Percentiles rank a stretch among this genome's conserved stretches.
These are phyloP conservation scores for Pachyuromys duprasi DNA, from an alignment of 2,797 vertebrate genomes.

Conservation along the genomic window DNA sequence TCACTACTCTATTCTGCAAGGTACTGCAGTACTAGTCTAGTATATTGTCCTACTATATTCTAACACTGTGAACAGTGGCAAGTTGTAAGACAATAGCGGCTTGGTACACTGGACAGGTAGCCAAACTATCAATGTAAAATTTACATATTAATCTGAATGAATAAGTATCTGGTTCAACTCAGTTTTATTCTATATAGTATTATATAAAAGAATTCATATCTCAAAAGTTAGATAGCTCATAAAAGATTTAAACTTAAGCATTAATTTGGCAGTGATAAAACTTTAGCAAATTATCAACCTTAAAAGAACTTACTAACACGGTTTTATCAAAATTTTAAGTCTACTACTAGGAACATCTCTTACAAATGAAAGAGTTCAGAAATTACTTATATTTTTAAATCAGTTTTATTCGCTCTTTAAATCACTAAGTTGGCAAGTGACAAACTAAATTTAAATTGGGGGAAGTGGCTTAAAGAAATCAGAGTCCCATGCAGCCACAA, in stretches of 20 bases:
- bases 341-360: neutral
- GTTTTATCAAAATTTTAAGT: neutral
- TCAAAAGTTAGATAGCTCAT: constrained; percentile 48
- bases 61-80: neutral
- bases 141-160: neutral
- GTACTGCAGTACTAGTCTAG: neutral
- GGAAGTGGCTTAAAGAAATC: neutral
- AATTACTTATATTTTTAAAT: neutral
- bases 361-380: constrained; percentile 44
- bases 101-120: neutral
- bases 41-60: neutral
- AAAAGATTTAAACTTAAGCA: constrained; percentile 41
- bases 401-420: neutral
- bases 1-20: neutral
- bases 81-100: constrained; percentile 2
- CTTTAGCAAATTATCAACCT: neutral
- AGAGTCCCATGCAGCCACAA: neutral
- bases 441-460: neutral
- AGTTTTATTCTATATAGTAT: neutral
- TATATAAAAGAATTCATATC: neutral
- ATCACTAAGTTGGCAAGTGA: neutral
- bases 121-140: constrained; percentile 2
- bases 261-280: neutral
- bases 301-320: neutral
- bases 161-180: constrained; percentile 6